phyloP scores from a whole-genome alignment of 2,888 invertebrate genomes.

The Lamellibrachia columna region DNA sequence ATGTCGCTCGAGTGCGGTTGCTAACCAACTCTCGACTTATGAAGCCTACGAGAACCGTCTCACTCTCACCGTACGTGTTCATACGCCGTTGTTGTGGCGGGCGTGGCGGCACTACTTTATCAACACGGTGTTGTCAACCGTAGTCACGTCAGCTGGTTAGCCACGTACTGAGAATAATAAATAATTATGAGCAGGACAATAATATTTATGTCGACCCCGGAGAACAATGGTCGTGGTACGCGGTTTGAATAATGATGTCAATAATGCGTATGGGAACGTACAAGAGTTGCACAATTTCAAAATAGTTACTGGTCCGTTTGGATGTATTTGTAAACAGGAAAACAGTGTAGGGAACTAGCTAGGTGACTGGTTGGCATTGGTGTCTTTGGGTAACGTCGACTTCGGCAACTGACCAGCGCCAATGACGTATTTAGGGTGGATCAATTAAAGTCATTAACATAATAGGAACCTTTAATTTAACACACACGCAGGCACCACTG shows the following conservation, averaged over 20 bases:
- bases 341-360: neutral
- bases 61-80: neutral
- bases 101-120: neutral
- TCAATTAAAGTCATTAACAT: too few species aligned
- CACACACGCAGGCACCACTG: too few species aligned
- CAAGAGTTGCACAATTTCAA: neutral
- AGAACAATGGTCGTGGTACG: neutral
- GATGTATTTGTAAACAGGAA: neutral
- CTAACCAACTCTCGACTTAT: neutral
- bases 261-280: neutral
- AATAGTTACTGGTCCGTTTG: neutral
- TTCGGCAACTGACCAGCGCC: neutral
- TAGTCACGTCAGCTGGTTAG: neutral
- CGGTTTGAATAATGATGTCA: neutral
- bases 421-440: neutral
- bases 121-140: neutral
- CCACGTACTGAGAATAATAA: neutral
- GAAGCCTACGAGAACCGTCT: neutral
- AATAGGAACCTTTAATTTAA: too few species aligned
- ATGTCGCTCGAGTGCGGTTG: neutral
- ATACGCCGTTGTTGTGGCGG: neutral
- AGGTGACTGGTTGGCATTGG: neutral
- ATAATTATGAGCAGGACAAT: neutral
- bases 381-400: neutral
- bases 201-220: neutral